Base-by-base conservation (phyloP, 2,888 invertebrate species). In the Hypercompe scribonia region DNA sequence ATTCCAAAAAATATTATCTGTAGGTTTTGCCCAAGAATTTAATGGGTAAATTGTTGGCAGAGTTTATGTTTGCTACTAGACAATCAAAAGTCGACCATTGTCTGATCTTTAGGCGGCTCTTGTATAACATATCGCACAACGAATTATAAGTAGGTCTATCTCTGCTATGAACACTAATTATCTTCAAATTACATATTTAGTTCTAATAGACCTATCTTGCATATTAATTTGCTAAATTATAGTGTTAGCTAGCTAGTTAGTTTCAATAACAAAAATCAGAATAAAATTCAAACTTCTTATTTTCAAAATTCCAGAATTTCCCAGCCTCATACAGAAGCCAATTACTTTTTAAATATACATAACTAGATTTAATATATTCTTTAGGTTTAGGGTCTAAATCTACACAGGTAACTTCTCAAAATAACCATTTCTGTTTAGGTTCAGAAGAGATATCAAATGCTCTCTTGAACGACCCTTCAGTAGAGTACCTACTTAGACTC, bases 401-500 rank as follows among this genome's bases (percentile, higher is more conserved):
- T 58, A 28, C 15, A 15, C 58, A 58, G 58, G 28, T 28, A 58
- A 28, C n/a, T 7, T 63, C 31, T 63, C 63, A 28, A 69, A 65
- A 33, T 18, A 71, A 34, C 28, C 28, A 18, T 50, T n/a, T n/a
- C 24, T 11, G 50, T 54, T 28, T 33, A 68, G 65, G 50, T 64
- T 36, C 36, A 50, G 11, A 31, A 70, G 46, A 70, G 46, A 73
- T 64, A 70, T 81, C 77, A 86, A 85, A 81, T 82, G 79, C 83
- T 77, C 85, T 86, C 87, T 88, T 81, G 74, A 83, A 78, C 77
- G 74, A 87, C 83, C 82, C 84, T 85, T 82, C 80, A 81, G 75
- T 84, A 76, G 81, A 87, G 84, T 78, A 81, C 71, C 75, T 77
- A 81, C 79, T 76, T 66, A 15, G 75, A 80, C 78, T 75, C 93